Percentiles rank a stretch among this genome's conserved stretches.
These are phyloP conservation scores for Xerus inauris DNA, from an alignment of 2,113 vertebrate genomes.

Conservation along the genomic window DNA sequence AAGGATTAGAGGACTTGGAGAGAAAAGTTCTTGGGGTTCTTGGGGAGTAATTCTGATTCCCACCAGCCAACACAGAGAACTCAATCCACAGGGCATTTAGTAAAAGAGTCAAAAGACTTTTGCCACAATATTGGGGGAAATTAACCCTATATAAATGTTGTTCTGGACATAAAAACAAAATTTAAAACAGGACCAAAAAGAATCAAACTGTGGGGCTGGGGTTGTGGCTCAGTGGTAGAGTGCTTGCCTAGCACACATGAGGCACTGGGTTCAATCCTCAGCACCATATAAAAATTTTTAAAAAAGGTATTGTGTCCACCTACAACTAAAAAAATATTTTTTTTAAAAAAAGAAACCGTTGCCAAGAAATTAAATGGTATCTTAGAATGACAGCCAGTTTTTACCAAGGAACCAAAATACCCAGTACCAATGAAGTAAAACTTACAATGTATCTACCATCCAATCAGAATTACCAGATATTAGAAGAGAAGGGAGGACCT, in stretches of 20 bases:
- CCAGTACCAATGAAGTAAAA: background rate
- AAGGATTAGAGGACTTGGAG: background rate
- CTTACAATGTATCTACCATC: background rate
- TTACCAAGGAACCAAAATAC: slow-evolving; percentile 10
- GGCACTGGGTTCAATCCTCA: no score
- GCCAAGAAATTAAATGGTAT: slow-evolving; percentile 5
- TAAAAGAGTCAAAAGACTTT: background rate
- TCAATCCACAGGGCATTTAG: background rate
- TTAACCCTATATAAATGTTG: background rate
- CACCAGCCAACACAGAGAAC: background rate
- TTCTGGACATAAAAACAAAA: background rate
- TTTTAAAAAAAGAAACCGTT: no score
- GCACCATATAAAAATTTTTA: no score
- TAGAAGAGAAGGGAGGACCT: background rate
- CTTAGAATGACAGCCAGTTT: background rate
- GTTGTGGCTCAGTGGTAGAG: no score
- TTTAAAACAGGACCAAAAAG: slow-evolving; percentile 11
- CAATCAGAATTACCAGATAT: slow-evolving; percentile 6
- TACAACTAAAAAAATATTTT: no score
- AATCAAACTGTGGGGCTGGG: no score
- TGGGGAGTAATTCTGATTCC: background rate
- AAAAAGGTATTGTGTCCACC: no score
- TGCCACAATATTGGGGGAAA: background rate
- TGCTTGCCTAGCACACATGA: no score
- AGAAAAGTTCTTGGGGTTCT: background rate